Base-by-base conservation (phyloP, 2,113 vertebrate species). In the Hipposideros armiger region DNA sequence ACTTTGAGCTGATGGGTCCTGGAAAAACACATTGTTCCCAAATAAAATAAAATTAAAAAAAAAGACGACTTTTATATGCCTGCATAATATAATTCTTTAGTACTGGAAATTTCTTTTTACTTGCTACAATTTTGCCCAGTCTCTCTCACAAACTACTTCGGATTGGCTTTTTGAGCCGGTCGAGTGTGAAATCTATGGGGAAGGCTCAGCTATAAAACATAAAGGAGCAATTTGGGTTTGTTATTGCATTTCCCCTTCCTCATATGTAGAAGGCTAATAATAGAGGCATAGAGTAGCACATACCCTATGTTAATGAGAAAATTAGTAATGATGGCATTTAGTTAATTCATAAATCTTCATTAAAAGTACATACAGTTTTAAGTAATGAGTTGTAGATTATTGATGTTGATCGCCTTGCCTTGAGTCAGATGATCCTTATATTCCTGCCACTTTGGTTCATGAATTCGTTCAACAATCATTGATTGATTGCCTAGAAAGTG, bases 261-360 rank as follows among this genome's bases (percentile, higher is more conserved):
- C 36, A n/a, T 69, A 47, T 26, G 26, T 36, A 72, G 22, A 94
- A 70, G 26, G 5, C 14, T 73, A 52, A 54, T 72, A 80, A 67
- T 15, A 88, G 69, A 73, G n/a, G 40, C 7, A 73, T 4, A 78
- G 45, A 15, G 26, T 76, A 24, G 87, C 40, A 54, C 54, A 36
- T 78, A 28, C 5, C 32, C 36, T 40, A 19, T 42, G 58, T 73
- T 95, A 67, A 85, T 92, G 60, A 94, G 76, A 96, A 90, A 70
- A 80, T n/a, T 26, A 14, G 19, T 69, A 80, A 80, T 26, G 40
- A 28, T 83, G 93, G 92, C 58, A 94, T 91, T 78, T 69, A 56
- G 17, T 83, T 93, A 92, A 90, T 90, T 90, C 69, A 96, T 28
- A 76, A 84, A 54, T 26, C 28, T 66, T 96, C 87, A 83, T 94